phyloP scores from a whole-genome alignment of 2,113 vertebrate species.

The Actinemys pallida region DNA sequence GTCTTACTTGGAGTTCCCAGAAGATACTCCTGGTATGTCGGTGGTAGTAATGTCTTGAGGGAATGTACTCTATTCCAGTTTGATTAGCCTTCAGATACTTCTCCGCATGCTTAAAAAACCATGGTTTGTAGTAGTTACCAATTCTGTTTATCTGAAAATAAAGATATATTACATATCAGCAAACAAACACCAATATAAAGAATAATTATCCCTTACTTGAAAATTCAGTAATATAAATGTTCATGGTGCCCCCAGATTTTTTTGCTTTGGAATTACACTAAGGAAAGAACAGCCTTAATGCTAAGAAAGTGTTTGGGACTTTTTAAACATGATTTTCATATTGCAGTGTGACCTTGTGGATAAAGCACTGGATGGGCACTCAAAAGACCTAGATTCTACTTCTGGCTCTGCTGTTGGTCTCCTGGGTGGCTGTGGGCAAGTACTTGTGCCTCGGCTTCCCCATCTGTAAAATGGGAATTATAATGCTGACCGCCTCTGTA shows the following conservation, averaged over 20 bases:
- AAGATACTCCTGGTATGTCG: conserved; percentile 98
- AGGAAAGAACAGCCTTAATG: neutral
- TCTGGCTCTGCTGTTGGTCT: neutral
- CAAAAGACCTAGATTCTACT: neutral
- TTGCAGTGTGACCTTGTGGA: neutral
- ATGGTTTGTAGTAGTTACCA: conserved; percentile 94
- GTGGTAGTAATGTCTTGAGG: conserved; percentile 96
- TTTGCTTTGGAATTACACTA: neutral
- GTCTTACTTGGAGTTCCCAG: conserved; percentile 96
- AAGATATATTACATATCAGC: neutral
- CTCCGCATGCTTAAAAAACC: conserved; percentile 98
- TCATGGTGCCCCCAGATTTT: neutral
- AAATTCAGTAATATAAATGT: neutral
- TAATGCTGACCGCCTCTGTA: neutral
- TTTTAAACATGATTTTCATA: neutral
- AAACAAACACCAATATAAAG: neutral
- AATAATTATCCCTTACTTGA: neutral
- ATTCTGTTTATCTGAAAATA: conserved; percentile 90
- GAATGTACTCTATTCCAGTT: conserved; percentile 90
- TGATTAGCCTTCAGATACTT: conserved; percentile 83
- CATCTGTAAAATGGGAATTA: neutral
- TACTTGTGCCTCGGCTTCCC: neutral
- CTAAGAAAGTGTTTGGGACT: neutral
- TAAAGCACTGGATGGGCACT: neutral
- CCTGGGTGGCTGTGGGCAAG: neutral